Percentiles rank a stretch among this genome's conserved stretches.
Conservation (phyloP, 2,888 invertebrate species). For the Mythimna loreyi region DNA sequence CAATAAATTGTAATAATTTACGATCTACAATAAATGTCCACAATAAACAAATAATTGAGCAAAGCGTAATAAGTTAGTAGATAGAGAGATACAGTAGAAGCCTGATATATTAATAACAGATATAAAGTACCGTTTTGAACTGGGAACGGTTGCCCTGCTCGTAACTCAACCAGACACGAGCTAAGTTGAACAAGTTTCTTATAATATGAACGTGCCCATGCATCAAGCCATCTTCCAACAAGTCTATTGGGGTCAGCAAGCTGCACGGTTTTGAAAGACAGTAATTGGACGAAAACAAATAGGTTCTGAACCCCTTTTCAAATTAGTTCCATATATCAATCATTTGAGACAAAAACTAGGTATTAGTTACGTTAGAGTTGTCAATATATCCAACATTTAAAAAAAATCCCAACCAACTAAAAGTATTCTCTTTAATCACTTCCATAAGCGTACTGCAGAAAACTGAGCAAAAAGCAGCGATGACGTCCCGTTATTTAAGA, state of each 20-base stretch:
- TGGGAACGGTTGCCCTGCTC: slow-evolving; percentile 39
- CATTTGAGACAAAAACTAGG: slow-evolving; percentile 9
- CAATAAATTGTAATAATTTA: slow-evolving; percentile 23
- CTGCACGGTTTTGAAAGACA: slow-evolving; percentile 24
- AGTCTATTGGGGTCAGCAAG: slow-evolving; percentile 37
- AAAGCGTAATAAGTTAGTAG: not conserved
- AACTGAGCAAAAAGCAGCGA: slow-evolving; percentile 47
- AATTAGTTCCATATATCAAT: slow-evolving; percentile 4
- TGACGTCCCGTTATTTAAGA: slow-evolving; percentile 58
- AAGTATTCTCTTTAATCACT: slow-evolving; percentile 47
- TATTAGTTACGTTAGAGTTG: not conserved
- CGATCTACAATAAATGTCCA: slow-evolving; percentile 11
- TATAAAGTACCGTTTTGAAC: slow-evolving; percentile 54
- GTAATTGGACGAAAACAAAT: slow-evolving; percentile 26
- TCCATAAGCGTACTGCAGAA: slow-evolving; percentile 38
- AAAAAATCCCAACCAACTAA: slow-evolving; percentile 26
- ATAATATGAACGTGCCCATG: slow-evolving; percentile 41
- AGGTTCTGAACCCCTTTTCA: not conserved
- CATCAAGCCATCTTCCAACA: slow-evolving; percentile 40
- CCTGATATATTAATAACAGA: slow-evolving; percentile 48
- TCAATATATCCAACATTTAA: slow-evolving; percentile 1
- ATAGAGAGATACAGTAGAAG: slow-evolving; percentile 21
- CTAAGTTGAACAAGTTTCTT: slow-evolving; percentile 40
- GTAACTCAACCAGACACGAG: slow-evolving; percentile 46
- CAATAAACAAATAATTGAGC: slow-evolving; percentile 10